Conservation (phyloP, 2,113 vertebrate species). For the Pedetes capensis region DNA sequence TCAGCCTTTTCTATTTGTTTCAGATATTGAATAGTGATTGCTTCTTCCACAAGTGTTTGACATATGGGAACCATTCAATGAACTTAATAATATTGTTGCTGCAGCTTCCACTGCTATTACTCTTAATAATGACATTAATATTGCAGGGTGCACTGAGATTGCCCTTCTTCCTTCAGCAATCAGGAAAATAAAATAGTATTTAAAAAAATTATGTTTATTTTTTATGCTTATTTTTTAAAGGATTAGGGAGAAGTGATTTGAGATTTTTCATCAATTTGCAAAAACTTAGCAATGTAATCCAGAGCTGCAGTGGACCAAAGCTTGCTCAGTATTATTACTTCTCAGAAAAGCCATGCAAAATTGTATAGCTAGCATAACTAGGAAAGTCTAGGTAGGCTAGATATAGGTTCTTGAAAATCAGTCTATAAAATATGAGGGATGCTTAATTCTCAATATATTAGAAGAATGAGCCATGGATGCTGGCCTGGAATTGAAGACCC, state of each 20-base stretch:
- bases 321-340: background rate
- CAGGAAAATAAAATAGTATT: background rate
- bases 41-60: background rate
- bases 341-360: background rate
- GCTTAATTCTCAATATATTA: background rate
- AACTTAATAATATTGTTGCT: background rate
- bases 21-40: background rate
- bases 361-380: background rate
- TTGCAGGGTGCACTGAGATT: background rate
- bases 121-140: background rate
- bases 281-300: background rate
- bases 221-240: too few relatives aligned
- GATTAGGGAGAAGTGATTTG: background rate
- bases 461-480: background rate
- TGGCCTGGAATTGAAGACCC: background rate
- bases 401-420: background rate
- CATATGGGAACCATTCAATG: background rate
- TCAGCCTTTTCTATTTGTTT: background rate
- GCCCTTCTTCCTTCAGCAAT: background rate
- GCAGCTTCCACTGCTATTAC: background rate
- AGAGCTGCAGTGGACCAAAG: background rate
- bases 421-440: background rate
- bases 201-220: too few relatives aligned
- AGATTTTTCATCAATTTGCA: background rate
- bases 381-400: background rate